These are phyloP conservation scores for Athetis lepigone DNA, from an alignment of 2,888 invertebrate species.

Conservation along the genomic window DNA sequence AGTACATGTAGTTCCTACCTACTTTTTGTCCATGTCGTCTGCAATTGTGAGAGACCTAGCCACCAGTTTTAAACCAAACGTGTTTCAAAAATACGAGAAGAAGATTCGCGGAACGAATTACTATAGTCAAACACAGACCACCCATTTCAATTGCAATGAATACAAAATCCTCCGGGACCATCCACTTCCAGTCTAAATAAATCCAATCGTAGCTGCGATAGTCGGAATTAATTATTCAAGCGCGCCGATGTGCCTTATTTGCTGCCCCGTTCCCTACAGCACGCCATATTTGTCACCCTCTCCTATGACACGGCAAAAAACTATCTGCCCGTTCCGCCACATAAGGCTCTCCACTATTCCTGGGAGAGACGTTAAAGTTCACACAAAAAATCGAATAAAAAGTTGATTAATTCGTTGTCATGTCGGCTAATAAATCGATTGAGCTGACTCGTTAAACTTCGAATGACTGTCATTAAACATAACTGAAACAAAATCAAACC, in stretches of 20 bases:
- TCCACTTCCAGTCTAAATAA: slow-evolving; percentile 44
- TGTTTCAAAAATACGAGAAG: neutral
- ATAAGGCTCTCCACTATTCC: slow-evolving; percentile 47
- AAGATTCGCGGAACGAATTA: neutral
- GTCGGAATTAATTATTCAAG: slow-evolving; percentile 71
- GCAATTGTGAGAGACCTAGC: too few species aligned
- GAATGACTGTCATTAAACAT: slow-evolving; percentile 43
- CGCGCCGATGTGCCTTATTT: slow-evolving; percentile 70
- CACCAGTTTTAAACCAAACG: too few species aligned
- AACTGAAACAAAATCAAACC: slow-evolving; percentile 45
- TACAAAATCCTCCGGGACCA: slow-evolving; percentile 30
- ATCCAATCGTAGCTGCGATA: slow-evolving; percentile 63
- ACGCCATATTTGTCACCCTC: slow-evolving; percentile 63
- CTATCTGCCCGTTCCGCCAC: slow-evolving; percentile 44
- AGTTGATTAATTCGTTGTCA: slow-evolving; percentile 46
- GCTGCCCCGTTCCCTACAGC: slow-evolving; percentile 56
- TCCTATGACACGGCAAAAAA: slow-evolving; percentile 59
- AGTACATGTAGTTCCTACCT: too few species aligned
- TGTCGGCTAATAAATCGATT: slow-evolving; percentile 45
- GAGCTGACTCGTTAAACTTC: slow-evolving; percentile 30
- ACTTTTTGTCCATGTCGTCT: too few species aligned
- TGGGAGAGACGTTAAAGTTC: slow-evolving; percentile 30
- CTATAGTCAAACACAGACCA: slow-evolving; percentile 44
- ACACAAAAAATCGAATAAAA: slow-evolving; percentile 38
- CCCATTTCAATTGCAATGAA: slow-evolving; percentile 44